Evolutionary conservation across 2,113 vertebrate species (phyloP), one percentile per base, ranked within the genome.

Genomic region (Chaetorhynchus papuensis): DNA sequence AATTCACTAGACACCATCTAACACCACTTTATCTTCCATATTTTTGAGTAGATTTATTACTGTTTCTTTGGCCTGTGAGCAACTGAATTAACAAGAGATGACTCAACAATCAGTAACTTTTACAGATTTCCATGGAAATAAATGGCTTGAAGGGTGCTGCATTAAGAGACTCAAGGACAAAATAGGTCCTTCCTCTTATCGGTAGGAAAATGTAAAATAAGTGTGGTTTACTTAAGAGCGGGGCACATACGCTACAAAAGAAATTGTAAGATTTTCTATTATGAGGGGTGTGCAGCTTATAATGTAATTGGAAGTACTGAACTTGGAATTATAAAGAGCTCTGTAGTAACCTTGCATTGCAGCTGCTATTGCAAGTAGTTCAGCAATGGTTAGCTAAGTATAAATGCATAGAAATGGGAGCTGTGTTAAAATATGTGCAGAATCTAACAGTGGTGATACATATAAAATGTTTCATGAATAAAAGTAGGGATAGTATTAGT

Each of bases 71-170:
- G 88, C 80, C 77, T 94, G 30, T 83, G 27, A 94, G 33, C 61
- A 91, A 42, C 61, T 94, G 91, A 87, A 94, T 96, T 96, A 83
- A 41, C 22, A 60, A 89, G 83, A 95, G 18, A 17, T 42, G 64
- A 39, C 69, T 93, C 4, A 5, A 83, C 44, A 72, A 44, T 79
- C 83, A 93, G 83, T 66, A 95, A 85, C 45, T 85, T 91, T 56
- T 92, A 41, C 47, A 88, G 16, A 44, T 93, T 88, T 91, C 75
- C 57, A 53, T 64, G 53, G 49, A 90, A 80, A 70, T 90, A 91
- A 89, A 86, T 85, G 5, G 39, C 56, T 93, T 60, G 23, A 70
- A 78, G 41, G 9, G 11, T 87, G 37, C 33, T 95, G n/a, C 4
- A 21, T 71, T 89, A 90, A 89, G 31, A 52, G 14, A 47, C 17